Evolutionary conservation across 2,113 vertebrate species (phyloP), one percentile per base, ranked within the genome.

Genomic region (Cebidichthys violaceus): DNA sequence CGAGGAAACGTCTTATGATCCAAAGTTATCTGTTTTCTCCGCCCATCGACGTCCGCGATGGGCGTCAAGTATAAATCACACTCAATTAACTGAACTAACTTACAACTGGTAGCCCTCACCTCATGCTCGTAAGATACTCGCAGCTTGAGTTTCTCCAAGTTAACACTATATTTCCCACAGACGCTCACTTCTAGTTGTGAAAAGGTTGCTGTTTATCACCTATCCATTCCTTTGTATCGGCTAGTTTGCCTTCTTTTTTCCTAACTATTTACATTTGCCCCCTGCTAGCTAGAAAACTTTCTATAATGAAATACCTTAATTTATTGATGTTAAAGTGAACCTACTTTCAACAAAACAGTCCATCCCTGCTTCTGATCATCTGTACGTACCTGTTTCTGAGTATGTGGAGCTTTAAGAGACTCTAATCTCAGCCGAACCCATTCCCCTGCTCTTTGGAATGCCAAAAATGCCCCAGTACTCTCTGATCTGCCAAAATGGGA

Each of bases 391-490:
- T 76, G 79, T 61, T 68, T 79, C 61, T 61, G 22, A 73, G 55
- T 3, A 3, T 71, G 39, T 24, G 61, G 41, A 78, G 75, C 14
- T 54, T 79, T 50, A 8, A 29, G 45, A 75, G 75, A 73, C 62
- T 70, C 33, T 66, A 72, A 87, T 87, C 83, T 57, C 29, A 84
- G 41, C 29, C 84, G 61, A 90, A 84, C 84, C 68, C 65, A 60
- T 73, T 84, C 74, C 78, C 79, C 77, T 77, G 27, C 24, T 33
- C 75, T 66, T 27, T 83, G 88, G 86, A 92, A 92, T 91, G 82
- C 39, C 67, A 90, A 84, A 88, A 65, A 90, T 89, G 82, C 80
- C 64, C 39, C 66, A 22, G 64, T 52, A 29, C 67, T 55, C 73
- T 43, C 61, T 54, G 57, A 84, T 82, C 84, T 83, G 83, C 79